Evolutionary conservation across 1,140 invertebrate genomes (phyloP).

Genomic region (Drosophila sp.): DNA sequence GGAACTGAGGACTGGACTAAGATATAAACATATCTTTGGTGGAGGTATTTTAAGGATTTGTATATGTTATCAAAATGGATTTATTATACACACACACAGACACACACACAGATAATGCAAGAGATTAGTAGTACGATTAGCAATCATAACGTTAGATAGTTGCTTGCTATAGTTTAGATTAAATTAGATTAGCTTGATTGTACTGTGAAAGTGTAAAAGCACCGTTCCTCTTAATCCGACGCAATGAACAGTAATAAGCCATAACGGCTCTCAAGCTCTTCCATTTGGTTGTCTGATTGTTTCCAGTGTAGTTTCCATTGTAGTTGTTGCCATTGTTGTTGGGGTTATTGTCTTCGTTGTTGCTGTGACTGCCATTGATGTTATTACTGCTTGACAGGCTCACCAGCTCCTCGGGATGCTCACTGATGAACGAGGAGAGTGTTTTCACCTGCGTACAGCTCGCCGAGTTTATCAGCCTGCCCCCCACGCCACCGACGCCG

Average conservation of each 20-base stretch:
- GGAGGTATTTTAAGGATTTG: slow-evolving; percentile 16
- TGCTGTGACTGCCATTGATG: slow-evolving; percentile 9
- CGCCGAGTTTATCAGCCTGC: slow-evolving; percentile 27
- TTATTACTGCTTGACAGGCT: slow-evolving; percentile 18
- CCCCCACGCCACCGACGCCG: background rate
- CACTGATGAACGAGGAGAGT: slow-evolving; percentile 72
- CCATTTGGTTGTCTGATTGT: slow-evolving; percentile 91
- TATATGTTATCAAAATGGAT: background rate
- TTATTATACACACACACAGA: slow-evolving; percentile 15
- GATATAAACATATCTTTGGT: background rate
- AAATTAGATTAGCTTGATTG: slow-evolving; percentile 41
- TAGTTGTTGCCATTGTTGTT: slow-evolving; percentile 86
- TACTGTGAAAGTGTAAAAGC: slow-evolving; percentile 54
- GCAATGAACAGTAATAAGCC: slow-evolving; percentile 93
- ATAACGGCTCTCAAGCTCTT: slow-evolving; percentile 93
- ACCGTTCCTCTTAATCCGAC: slow-evolving; percentile 94
- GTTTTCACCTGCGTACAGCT: slow-evolving; percentile 63
- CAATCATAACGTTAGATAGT: slow-evolving; percentile 44
- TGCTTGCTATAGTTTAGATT: slow-evolving; percentile 32
- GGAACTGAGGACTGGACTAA: background rate
- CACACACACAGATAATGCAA: slow-evolving; percentile 48
- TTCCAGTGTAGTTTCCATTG: slow-evolving; percentile 12
- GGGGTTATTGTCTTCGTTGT: no score
- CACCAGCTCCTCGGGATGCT: slow-evolving; percentile 69
- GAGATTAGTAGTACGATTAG: slow-evolving; percentile 42